Conservation (phyloP, 2,888 invertebrate species). For the Nephrotoma guestfalica region DNA sequence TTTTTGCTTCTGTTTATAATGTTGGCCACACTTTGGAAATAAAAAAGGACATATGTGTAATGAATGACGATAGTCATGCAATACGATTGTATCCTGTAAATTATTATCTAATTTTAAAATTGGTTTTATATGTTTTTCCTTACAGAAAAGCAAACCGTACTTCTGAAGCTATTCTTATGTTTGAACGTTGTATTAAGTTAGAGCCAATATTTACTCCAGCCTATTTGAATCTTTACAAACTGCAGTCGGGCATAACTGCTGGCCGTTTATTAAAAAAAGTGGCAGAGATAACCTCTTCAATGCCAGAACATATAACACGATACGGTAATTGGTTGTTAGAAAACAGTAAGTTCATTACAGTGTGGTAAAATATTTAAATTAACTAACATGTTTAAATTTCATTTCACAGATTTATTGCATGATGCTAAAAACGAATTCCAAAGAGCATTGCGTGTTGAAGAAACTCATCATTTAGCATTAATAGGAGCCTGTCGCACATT, state of each 20-base stretch:
- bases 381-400: background rate
- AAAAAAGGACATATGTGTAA: too few species aligned
- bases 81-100: too few species aligned
- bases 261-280: conserved; percentile 44
- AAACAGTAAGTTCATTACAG: conserved; percentile 7
- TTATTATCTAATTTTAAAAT: too few species aligned
- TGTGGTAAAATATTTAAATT: background rate
- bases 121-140: background rate
- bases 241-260: conserved; percentile 40
- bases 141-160: conserved; percentile 50
- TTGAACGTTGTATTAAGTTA: conserved; percentile 49
- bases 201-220: conserved; percentile 56
- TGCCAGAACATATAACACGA: conserved; percentile 7
- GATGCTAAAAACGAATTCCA: conserved; percentile 7
- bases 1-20: too few species aligned
- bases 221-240: conserved; percentile 47
- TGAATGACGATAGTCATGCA: too few species aligned
- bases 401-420: background rate
- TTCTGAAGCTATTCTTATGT: conserved; percentile 47
- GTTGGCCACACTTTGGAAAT: too few species aligned
- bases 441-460: conserved; percentile 5
- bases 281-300: conserved; percentile 43
- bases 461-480: conserved; percentile 8
- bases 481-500: conserved; percentile 43
- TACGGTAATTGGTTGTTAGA: conserved; percentile 11